Evolutionary conservation across 2,797 vertebrate genomes (phyloP).

Genomic region (Paguma larvata): DNA sequence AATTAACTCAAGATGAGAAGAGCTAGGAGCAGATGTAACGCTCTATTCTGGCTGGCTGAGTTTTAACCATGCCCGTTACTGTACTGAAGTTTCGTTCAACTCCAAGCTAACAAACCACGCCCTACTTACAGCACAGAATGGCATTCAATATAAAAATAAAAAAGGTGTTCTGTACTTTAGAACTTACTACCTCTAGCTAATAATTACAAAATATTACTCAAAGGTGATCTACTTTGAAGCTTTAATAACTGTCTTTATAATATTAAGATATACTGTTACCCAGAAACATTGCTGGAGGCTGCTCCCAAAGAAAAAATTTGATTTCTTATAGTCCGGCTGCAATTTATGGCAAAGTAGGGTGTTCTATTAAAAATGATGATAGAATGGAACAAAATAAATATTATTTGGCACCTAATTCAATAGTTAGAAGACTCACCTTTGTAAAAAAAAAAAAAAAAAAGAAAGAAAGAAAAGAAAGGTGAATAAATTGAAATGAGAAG

Average conservation of each 20-base stretch:
- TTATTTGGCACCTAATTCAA: background rate
- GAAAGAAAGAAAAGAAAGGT: background rate
- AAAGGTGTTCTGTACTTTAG: background rate
- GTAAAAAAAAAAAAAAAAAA: background rate
- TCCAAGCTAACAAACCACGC: background rate
- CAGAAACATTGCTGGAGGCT: background rate
- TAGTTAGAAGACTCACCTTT: background rate
- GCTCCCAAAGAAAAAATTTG: background rate
- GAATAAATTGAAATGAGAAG: background rate
- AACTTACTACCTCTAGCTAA: background rate
- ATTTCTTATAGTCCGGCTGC: background rate
- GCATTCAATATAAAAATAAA: background rate
- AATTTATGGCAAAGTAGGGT: background rate
- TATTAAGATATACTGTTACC: background rate
- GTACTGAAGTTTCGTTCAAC: background rate
- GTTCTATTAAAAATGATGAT: constrained; percentile 11
- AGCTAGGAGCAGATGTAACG: background rate
- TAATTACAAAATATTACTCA: background rate
- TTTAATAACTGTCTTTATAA: constrained; percentile 28
- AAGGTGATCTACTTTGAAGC: background rate
- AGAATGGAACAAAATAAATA: background rate
- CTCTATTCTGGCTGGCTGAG: background rate
- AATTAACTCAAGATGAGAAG: constrained; percentile 18
- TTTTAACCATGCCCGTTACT: background rate
- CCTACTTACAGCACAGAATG: background rate